These are phyloP conservation scores for Cryptotermes secundus DNA, from an alignment of 1,140 invertebrate genomes.

Conservation along the genomic window DNA sequence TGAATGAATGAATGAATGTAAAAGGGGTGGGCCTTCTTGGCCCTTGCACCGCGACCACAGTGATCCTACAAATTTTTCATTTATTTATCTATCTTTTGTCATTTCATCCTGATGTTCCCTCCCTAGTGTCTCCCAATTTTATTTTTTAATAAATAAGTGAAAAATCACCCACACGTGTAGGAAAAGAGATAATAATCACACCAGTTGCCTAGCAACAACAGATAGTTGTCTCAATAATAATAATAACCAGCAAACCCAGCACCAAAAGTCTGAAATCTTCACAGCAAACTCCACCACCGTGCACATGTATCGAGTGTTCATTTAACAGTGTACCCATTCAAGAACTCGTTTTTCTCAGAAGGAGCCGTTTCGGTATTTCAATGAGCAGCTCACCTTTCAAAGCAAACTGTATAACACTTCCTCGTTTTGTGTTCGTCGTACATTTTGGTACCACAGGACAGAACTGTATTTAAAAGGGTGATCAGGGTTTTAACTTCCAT, in stretches of 20 bases:
- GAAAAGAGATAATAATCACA: slow-evolving; percentile 8
- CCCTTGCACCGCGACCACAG: too few species aligned
- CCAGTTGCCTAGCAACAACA: not conserved
- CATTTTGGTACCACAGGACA: too few species aligned
- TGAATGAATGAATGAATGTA: too few species aligned
- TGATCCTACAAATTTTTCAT: too few species aligned
- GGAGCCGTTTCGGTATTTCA: too few species aligned
- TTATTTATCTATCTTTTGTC: too few species aligned
- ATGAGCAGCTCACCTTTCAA: too few species aligned
- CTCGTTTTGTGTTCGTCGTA: too few species aligned
- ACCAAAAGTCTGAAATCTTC: slow-evolving; percentile 20
- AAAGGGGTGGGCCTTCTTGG: too few species aligned
- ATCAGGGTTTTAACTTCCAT: too few species aligned
- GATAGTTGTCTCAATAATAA: not conserved
- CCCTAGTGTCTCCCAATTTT: slow-evolving; percentile 9
- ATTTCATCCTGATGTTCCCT: not conserved
- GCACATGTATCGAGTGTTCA: not conserved
- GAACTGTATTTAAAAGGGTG: too few species aligned
- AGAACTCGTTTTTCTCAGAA: not conserved
- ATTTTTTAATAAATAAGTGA: slow-evolving; percentile 9
- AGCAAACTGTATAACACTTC: too few species aligned
- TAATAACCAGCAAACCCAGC: not conserved
- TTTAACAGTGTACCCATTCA: not conserved
- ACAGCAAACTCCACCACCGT: slow-evolving; percentile 17
- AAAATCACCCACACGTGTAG: slow-evolving; percentile 18